These are phyloP conservation scores for Nyctibius bracteatus DNA, from an alignment of 2,113 vertebrate genomes.

Conservation along the genomic window DNA sequence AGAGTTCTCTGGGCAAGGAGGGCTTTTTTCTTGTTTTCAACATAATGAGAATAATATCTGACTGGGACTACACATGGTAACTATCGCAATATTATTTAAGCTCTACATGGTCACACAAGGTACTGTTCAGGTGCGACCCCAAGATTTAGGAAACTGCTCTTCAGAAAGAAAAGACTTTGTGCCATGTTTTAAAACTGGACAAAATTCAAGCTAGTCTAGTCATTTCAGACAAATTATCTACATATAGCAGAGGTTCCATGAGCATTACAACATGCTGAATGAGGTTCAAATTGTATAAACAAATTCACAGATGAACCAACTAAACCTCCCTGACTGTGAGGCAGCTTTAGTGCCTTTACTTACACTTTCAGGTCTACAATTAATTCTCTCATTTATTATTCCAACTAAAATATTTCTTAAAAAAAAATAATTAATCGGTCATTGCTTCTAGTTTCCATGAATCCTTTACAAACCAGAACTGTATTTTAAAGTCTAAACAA, in stretches of 20 bases:
- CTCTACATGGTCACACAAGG: not conserved
- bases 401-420: not conserved
- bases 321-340: not conserved
- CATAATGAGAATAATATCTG: not conserved
- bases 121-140: not conserved
- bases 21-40: not conserved
- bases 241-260: rapidly evolving
- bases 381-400: not conserved
- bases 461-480: not conserved
- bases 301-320: not conserved
- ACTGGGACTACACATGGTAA: not conserved
- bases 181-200: not conserved
- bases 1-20: not conserved
- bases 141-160: not conserved
- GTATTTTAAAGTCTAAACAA: not conserved
- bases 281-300: not conserved
- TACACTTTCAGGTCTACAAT: not conserved
- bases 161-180: not conserved
- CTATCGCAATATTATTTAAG: rapidly evolving
- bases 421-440: not conserved
- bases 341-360: not conserved
- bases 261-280: not conserved
- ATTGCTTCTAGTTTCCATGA: not conserved
- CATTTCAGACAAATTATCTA: not conserved
- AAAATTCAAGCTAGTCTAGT: not conserved